Evolutionary conservation across 2,888 invertebrate species (phyloP), one percentile per base, ranked within the genome.

Genomic region (Geotrupes spiniger): DNA sequence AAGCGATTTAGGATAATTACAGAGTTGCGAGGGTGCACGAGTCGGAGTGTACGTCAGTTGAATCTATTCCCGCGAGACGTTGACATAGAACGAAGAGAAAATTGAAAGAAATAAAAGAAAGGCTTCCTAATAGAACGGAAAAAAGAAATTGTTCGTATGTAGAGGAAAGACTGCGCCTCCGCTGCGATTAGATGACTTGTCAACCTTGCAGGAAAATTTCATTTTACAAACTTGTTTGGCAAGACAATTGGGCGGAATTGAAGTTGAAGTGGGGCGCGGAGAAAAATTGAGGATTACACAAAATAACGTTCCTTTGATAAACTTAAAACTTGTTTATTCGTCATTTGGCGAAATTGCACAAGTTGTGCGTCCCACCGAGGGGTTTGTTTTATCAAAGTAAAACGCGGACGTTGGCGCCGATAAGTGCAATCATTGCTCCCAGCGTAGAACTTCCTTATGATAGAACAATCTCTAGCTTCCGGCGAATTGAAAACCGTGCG

Each of bases 201-300:
- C 77, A 77, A 76, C 74, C 75, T 68, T 74, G 72, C 71, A 71
- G 68, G 74, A 74, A 76, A 77, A 77, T 77, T 77, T 76, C 75
- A 76, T 77, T 77, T 77, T 75, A 73, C 74, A 75, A 77, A 77
- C 76, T 77, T 76, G 76, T 76, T 77, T 76, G 74, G 73, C 70
- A 73, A 70, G 74, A 74, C 76, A 77, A 77, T 77, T 76, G 77
- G 74, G 73, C 70, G 68, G 72, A 77, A 76, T 76, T 76, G 76
- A 69, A 71, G 70, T 72, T 67, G 70, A 69, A 69, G 66, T 62
- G 59, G 62, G 64, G 60, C 58, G 54, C 51, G 58, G 63, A 57
- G 56, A 59, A 63, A 61, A 63, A 64, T 63, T 60, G 60, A 55
- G 63, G 63, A 63, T 64, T 65, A 66, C 64, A 60, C 60, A 62